Percentiles rank a stretch among this genome's conserved stretches.
These are phyloP conservation scores for Gorsachius magnificus DNA, from an alignment of 2,797 vertebrate genomes.

Conservation along the genomic window DNA sequence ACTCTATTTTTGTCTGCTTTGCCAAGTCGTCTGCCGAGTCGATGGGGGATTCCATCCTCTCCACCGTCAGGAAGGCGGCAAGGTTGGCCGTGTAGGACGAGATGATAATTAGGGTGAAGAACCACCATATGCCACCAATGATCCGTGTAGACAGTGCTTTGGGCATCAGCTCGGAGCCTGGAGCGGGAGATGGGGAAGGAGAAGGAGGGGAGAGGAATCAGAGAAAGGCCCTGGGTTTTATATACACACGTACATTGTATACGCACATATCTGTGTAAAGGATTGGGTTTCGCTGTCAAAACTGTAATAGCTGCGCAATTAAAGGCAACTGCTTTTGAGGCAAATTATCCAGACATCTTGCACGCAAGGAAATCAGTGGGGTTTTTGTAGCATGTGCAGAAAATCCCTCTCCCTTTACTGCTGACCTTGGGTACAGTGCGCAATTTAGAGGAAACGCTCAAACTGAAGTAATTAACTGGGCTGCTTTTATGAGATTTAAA, in stretches of 20 bases:
- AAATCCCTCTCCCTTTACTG: conserved; percentile 52
- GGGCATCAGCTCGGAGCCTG: conserved; percentile 98
- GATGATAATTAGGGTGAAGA: conserved; percentile 98
- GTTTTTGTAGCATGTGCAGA: not conserved
- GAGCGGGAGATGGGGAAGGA: not conserved
- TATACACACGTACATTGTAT: accelerated
- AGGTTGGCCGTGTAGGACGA: conserved; percentile 98
- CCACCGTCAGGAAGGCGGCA: conserved; percentile 94
- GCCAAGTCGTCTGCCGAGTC: conserved; percentile 97
- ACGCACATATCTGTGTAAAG: accelerated
- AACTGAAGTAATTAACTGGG: conserved; percentile 78
- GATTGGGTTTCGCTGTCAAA: not conserved
- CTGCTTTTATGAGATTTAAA: conserved; percentile 79
- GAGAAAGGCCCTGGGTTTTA: accelerated
- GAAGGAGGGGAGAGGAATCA: not conserved
- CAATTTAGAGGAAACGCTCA: conserved; percentile 68
- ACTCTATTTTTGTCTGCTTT: conserved; percentile 98
- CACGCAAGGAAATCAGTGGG: not conserved
- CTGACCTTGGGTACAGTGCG: conserved; percentile 67
- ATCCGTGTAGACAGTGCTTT: conserved; percentile 98
- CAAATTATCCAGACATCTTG: not conserved
- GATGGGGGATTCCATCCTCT: conserved; percentile 96
- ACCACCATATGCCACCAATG: conserved; percentile 99
- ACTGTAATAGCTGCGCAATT: not conserved
- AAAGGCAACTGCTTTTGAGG: not conserved